Percentiles rank a stretch among this genome's conserved stretches.
These are phyloP conservation scores for Eonycteris spelaea DNA, from an alignment of 2,113 vertebrate species.

Conservation along the genomic window DNA sequence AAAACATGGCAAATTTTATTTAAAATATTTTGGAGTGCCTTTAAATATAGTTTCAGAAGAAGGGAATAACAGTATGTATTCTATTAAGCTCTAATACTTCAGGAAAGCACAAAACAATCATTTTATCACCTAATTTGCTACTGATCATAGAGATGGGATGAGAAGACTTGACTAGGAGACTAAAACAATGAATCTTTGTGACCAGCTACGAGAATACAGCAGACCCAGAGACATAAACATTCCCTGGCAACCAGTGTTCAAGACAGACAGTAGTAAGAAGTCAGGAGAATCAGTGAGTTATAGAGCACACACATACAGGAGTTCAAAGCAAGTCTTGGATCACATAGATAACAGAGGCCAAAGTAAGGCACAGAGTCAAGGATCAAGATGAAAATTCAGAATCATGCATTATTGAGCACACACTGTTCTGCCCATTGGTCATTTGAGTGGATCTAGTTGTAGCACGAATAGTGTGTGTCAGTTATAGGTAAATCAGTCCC, in stretches of 20 bases:
- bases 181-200: background rate
- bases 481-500: background rate
- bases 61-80: background rate
- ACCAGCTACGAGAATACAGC: background rate
- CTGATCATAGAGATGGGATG: background rate
- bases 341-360: background rate
- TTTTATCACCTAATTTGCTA: background rate
- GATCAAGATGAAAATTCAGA: background rate
- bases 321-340: background rate
- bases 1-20: conserved; percentile 3
- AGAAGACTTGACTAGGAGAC: background rate
- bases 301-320: background rate
- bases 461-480: background rate
- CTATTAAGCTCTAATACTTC: background rate
- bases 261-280: background rate
- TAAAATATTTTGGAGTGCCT: conserved; percentile 31
- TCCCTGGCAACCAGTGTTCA: background rate
- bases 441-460: background rate
- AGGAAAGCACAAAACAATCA: conserved; percentile 27
- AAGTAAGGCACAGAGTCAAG: background rate
- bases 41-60: background rate
- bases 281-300: background rate
- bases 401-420: background rate
- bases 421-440: background rate
- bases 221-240: background rate